These are phyloP conservation scores for Apus apus DNA, from an alignment of 2,113 vertebrate species.

Conservation along the genomic window DNA sequence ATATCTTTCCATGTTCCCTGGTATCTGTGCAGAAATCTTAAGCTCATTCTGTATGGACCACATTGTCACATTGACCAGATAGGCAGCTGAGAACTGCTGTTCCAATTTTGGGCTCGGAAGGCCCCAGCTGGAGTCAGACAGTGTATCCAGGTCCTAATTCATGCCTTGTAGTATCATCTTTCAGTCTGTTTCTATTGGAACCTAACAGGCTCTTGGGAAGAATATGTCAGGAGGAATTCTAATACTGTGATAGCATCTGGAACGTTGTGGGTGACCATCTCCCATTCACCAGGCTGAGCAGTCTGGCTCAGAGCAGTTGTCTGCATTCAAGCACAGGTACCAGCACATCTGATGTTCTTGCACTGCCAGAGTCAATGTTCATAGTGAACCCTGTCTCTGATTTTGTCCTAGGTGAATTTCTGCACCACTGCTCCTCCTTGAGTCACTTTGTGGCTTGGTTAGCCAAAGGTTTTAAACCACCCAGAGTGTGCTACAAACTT, in stretches of 20 bases:
- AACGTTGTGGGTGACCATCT: not conserved
- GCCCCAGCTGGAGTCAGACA: not conserved
- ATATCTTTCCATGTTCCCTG: not conserved
- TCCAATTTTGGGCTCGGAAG: not conserved
- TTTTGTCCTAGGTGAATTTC: not conserved
- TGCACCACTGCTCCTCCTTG: not conserved
- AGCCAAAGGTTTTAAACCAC: not conserved
- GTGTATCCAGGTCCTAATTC: not conserved
- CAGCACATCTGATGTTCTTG: not conserved
- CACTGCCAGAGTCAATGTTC: no score
- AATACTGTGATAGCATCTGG: not conserved
- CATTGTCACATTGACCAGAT: not conserved
- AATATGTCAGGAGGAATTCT: not conserved
- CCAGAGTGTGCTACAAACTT: not conserved
- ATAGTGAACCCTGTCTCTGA: not conserved
- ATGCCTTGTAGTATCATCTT: not conserved
- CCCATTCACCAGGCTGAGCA: not conserved
- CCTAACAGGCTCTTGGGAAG: not conserved
- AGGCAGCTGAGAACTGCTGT: not conserved
- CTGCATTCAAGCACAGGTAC: not conserved
- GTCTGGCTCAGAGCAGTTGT: not conserved
- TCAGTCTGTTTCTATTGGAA: not conserved
- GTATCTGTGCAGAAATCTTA: not conserved
- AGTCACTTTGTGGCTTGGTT: not conserved
- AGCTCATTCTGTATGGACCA: not conserved